These are phyloP conservation scores for Thymelicus sylvestris DNA, from an alignment of 2,888 invertebrate genomes.

Conservation along the genomic window DNA sequence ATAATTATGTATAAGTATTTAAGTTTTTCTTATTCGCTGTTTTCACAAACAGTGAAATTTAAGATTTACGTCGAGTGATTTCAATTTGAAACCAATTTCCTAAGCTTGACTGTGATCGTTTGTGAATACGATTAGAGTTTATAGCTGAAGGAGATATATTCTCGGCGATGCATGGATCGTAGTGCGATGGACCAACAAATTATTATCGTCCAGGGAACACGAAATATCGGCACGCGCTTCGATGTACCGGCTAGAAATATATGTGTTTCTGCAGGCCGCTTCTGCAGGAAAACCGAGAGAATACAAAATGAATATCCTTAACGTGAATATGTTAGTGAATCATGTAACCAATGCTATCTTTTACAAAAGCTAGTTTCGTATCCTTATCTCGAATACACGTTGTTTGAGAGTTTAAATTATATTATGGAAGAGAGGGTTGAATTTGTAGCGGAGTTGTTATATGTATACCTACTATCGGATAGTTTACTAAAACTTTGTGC, in stretches of 20 bases:
- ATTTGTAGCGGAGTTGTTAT: background rate
- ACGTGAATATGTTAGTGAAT: conserved; percentile 22
- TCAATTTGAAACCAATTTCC: conserved; percentile 19
- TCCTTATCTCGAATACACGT: background rate
- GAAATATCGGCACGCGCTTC: conserved; percentile 70
- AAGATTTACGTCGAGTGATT: background rate
- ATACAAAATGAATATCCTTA: conserved; percentile 42
- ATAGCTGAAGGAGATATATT: conserved; percentile 45
- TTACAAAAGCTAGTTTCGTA: conserved; percentile 10
- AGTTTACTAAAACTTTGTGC: too few relatives aligned
- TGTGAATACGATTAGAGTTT: conserved; percentile 63
- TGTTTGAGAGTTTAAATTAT: background rate
- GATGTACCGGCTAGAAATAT: conserved; percentile 64
- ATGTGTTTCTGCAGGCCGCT: conserved; percentile 51
- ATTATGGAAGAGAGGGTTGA: background rate
- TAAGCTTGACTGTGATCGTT: conserved; percentile 47
- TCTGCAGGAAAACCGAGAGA: conserved; percentile 51
- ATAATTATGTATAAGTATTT: background rate
- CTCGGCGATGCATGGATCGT: conserved; percentile 64
- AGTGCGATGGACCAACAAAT: conserved; percentile 77
- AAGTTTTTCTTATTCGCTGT: too few relatives aligned
- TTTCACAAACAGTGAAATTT: background rate
- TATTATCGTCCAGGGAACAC: conserved; percentile 78
- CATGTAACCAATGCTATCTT: conserved; percentile 20
- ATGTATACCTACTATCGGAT: too few relatives aligned